A percentile compares a stretch with the other conserved stretches of the same genome.
Conservation (phyloP, 2,797 vertebrate genomes). For the Gymnopithys bicolor region DNA sequence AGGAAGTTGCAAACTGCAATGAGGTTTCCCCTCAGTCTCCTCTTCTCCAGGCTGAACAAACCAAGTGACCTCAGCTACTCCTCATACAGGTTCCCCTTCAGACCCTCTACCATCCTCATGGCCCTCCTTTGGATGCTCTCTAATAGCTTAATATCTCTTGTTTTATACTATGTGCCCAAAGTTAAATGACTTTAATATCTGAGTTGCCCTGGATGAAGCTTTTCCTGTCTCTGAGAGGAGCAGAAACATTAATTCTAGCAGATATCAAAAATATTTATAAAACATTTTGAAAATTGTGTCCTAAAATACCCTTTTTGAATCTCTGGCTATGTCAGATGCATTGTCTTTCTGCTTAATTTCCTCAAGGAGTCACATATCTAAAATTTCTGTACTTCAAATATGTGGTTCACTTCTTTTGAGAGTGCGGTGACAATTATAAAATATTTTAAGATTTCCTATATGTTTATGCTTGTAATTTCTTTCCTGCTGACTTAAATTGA, state of each 20-base stretch:
- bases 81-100: not conserved
- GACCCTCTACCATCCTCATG: not conserved
- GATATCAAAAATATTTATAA: not conserved
- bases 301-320: not conserved
- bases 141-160: not conserved
- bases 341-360: not conserved
- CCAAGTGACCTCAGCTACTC: not conserved
- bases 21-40: not conserved
- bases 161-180: not conserved
- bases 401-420: not conserved
- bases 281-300: accelerated
- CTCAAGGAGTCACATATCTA: not conserved
- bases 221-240: not conserved
- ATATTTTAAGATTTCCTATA: not conserved
- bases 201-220: not conserved
- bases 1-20: not conserved
- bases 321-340: not conserved
- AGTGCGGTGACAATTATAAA: not conserved
- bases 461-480: not conserved
- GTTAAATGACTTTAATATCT: not conserved
- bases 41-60: not conserved
- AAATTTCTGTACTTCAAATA: not conserved
- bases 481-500: not conserved
- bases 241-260: not conserved
- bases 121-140: not conserved